A percentile compares a stretch with the other conserved stretches of the same genome.
These are phyloP conservation scores for Pharmacophagus antenor DNA, from an alignment of 2,888 invertebrate species.

Conservation along the genomic window DNA sequence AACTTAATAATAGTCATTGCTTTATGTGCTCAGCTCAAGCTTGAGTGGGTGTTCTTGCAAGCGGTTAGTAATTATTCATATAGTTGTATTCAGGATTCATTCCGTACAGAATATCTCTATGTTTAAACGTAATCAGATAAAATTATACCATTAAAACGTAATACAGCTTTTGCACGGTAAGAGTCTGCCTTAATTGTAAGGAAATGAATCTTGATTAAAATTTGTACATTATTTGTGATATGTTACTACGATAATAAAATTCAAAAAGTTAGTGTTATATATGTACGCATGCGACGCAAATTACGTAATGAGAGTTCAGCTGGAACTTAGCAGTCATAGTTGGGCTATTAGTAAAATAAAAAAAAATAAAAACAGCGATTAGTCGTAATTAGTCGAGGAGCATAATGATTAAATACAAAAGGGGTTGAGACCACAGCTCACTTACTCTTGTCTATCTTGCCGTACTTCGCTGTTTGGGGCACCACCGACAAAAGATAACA, in stretches of 20 bases:
- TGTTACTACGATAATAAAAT: constrained; percentile 31
- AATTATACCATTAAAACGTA: background rate
- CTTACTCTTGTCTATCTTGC: constrained; percentile 77
- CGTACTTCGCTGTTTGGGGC: constrained; percentile 79
- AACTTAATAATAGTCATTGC: constrained; percentile 39
- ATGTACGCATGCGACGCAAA: constrained; percentile 61
- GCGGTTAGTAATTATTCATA: constrained; percentile 68
- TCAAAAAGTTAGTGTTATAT: constrained; percentile 41
- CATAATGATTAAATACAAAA: constrained; percentile 67
- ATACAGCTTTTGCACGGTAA: background rate
- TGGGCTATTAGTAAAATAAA: constrained; percentile 65
- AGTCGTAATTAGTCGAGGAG: constrained; percentile 73
- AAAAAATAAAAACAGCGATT: constrained; percentile 62
- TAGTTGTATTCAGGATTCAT: constrained; percentile 53
- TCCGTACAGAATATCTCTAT: constrained; percentile 37
- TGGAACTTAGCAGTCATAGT: constrained; percentile 57
- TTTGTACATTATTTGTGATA: constrained; percentile 29
- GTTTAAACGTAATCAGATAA: background rate
- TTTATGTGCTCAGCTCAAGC: constrained; percentile 61
- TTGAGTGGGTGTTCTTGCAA: constrained; percentile 65
- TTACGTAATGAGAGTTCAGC: constrained; percentile 54
- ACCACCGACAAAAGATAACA: constrained; percentile 81
- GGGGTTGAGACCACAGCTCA: constrained; percentile 80
- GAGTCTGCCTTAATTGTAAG: background rate
- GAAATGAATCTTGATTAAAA: constrained; percentile 15